Evolutionary conservation across 2,888 invertebrate species (phyloP).

Genomic region (Serripes groenlandicus): DNA sequence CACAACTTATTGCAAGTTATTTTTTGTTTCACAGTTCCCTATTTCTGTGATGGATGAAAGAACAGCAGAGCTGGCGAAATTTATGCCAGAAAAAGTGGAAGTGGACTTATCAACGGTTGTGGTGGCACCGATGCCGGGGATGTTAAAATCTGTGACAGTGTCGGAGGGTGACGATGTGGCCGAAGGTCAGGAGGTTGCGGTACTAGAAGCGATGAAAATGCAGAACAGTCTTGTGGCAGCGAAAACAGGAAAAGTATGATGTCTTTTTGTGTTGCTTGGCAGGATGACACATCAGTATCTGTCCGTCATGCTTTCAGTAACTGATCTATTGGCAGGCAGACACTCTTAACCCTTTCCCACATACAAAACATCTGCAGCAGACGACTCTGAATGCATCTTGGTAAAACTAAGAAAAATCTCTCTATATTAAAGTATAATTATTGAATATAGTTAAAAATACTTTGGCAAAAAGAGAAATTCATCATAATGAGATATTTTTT

Average conservation of each 20-base stretch:
- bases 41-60: slow-evolving; percentile 87
- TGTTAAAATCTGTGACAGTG: slow-evolving; percentile 89
- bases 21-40: slow-evolving; percentile 75
- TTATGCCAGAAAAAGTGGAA: slow-evolving; percentile 88
- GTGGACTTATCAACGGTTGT: slow-evolving; percentile 88
- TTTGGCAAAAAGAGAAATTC: no score
- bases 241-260: slow-evolving; percentile 88
- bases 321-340: no score
- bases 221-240: slow-evolving; percentile 89
- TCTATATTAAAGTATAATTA: no score
- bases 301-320: no score
- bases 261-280: no score
- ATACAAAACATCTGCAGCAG: no score
- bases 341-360: no score
- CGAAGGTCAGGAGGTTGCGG: slow-evolving; percentile 90
- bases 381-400: no score
- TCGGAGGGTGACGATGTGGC: slow-evolving; percentile 88
- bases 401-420: no score
- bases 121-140: slow-evolving; percentile 90
- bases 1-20: background rate
- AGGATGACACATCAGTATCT: no score
- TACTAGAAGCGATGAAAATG: slow-evolving; percentile 92
- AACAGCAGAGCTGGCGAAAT: slow-evolving; percentile 87
- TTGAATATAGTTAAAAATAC: no score
- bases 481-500: background rate